phyloP scores from a whole-genome alignment of 2,113 vertebrate genomes.

The Tiliqua scincoides region DNA sequence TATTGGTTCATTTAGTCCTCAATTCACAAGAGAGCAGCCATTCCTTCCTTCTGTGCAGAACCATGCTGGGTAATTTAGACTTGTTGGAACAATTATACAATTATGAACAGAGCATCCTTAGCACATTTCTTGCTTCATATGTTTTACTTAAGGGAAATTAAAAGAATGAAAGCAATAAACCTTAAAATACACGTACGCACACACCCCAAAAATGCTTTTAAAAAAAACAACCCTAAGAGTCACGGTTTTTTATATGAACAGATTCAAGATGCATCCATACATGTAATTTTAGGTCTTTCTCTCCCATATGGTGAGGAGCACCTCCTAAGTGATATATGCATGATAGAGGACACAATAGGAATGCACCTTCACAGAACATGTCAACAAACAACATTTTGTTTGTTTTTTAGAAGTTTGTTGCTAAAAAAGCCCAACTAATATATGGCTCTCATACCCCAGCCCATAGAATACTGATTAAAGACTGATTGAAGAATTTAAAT shows the following conservation, averaged over 20 bases:
- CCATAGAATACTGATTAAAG: too few species aligned
- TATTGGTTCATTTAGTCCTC: slow-evolving; percentile 30
- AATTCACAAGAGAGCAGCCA: slow-evolving; percentile 16
- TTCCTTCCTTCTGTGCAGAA: slow-evolving; percentile 32
- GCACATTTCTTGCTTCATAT: slow-evolving; percentile 63
- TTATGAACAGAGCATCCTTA: slow-evolving; percentile 38
- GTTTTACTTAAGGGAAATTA: slow-evolving; percentile 60
- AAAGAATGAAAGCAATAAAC: slow-evolving; percentile 56
- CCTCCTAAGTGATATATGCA: not conserved
- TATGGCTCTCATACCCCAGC: not conserved
- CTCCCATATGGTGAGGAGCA: not conserved
- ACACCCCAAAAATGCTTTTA: slow-evolving; percentile 59
- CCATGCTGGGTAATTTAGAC: slow-evolving; percentile 32
- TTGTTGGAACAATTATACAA: slow-evolving; percentile 35
- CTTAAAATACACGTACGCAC: too few species aligned
- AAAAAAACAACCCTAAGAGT: slow-evolving; percentile 46
- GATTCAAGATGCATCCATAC: slow-evolving; percentile 41
- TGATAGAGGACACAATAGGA: not conserved
- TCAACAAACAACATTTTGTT: not conserved
- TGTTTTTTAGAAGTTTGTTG: not conserved
- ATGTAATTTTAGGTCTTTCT: not conserved
- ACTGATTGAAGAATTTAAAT: too few species aligned
- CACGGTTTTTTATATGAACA: slow-evolving; percentile 64
- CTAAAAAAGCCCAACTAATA: not conserved
- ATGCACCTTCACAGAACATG: not conserved